Conservation (phyloP, 2,888 invertebrate species). For the Dryobota labecula region DNA sequence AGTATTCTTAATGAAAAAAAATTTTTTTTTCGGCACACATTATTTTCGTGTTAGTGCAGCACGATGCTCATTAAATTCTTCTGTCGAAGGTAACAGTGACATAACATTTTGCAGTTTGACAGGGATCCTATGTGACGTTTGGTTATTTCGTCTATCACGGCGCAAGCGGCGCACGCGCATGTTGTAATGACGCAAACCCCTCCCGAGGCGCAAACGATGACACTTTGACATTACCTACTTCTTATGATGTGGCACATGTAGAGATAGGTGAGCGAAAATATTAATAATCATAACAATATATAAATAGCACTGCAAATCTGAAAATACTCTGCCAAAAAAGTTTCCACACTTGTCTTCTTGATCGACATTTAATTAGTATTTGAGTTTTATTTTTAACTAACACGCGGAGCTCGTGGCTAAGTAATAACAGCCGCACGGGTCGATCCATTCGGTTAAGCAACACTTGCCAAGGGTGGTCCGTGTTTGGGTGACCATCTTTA, state of each 20-base stretch:
- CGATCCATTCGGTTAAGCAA: too few relatives aligned
- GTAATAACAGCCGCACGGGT: too few relatives aligned
- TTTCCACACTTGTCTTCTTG: not conserved
- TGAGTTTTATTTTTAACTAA: constrained; percentile 1
- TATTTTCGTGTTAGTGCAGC: constrained; percentile 61
- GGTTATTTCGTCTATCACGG: constrained; percentile 68
- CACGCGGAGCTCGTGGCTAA: too few relatives aligned
- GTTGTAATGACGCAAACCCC: constrained; percentile 77
- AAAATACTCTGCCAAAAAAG: not conserved
- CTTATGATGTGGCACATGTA: constrained; percentile 57
- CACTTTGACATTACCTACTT: constrained; percentile 82
- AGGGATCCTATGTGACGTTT: constrained; percentile 54
- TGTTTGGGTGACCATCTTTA: too few relatives aligned
- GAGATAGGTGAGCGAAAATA: constrained; percentile 30
- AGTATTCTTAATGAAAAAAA: too few relatives aligned
- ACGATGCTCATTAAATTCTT: constrained; percentile 65
- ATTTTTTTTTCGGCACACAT: constrained; percentile 29
- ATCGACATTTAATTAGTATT: not conserved
- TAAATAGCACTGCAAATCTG: not conserved
- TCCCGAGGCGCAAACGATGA: constrained; percentile 81
- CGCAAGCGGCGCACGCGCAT: constrained; percentile 68
- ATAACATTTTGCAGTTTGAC: constrained; percentile 62
- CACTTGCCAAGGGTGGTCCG: too few relatives aligned
- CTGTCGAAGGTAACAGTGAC: constrained; percentile 61
- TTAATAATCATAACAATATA: not conserved